Evolutionary conservation across 2,888 invertebrate species (phyloP), one percentile per base, ranked within the genome.

Genomic region (Mythimna vitellina): DNA sequence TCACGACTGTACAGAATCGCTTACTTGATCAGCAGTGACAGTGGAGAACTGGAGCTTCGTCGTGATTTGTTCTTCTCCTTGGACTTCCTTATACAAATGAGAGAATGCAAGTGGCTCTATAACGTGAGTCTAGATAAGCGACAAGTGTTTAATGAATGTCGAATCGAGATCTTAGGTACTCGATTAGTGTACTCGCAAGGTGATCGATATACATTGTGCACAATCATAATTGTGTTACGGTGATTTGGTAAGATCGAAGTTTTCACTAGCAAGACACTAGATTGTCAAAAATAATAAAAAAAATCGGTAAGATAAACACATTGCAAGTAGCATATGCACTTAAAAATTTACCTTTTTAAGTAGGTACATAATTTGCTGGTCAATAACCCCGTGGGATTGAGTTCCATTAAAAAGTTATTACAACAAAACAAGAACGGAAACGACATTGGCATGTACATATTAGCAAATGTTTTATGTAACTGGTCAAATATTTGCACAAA

Each of bases 401-500:
- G 10, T 60, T 75, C 57, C 78, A 80, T 78, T 73, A 81, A 73
- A 73, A 79, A 62, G 53, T 67, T 49, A 62, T 81, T 73, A 80
- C 68, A 66, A 67, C 67, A 22, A 81, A 68, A 38, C 58, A 67
- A 66, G 57, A 78, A 73, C 67, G 75, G 66, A 82, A 79, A 63
- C 70, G 51, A 66, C 75, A 75, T 75, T 74, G 70, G 69, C 58
- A 68, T 67, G 82, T 65, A 20, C 46, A 46, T 46, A 61, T 78
- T 79, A 75, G 70, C 76, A 75, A 82, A 82, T 70, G 57, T 63
- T 69, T 81, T 76, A 82, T 29, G 63, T 82, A 82, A 82, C 71
- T 42, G 29, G 58, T 62, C 67, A 83, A 80, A 82, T 82, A 83
- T 82, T 82, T 77, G 69, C 74, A 58, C 71, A 74, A 77, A 82